Evolutionary conservation across 2,888 invertebrate species (phyloP).

Genomic region (Ischnus inquisitorius): DNA sequence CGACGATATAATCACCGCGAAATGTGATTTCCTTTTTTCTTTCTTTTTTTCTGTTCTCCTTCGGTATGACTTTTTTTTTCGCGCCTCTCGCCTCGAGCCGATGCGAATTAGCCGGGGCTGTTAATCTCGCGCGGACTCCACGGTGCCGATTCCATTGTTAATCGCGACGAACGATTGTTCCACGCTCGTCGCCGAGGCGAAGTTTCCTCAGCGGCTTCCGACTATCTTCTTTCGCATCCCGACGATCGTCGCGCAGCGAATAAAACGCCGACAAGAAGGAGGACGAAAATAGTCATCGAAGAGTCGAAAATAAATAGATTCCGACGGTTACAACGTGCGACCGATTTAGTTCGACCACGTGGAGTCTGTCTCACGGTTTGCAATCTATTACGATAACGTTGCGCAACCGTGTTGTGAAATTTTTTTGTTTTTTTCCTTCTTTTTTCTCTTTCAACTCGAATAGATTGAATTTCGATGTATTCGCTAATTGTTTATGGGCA

Average conservation of each 20-base stretch:
- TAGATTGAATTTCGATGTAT: too few relatives aligned
- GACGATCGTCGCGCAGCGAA: too few relatives aligned
- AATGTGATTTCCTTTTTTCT: slow-evolving; percentile 71
- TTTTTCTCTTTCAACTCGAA: too few relatives aligned
- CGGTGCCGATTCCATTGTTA: slow-evolving; percentile 68
- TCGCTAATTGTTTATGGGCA: slow-evolving; percentile 46
- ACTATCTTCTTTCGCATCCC: slow-evolving; percentile 1
- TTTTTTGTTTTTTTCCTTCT: too few relatives aligned
- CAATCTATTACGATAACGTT: background rate
- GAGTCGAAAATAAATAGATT: slow-evolving; percentile 59
- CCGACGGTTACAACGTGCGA: slow-evolving; percentile 13
- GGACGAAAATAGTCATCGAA: slow-evolving; percentile 51
- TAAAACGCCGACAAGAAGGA: background rate
- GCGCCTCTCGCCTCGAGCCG: slow-evolving; percentile 35
- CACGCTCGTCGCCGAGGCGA: slow-evolving; percentile 66
- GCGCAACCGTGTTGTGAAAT: too few relatives aligned
- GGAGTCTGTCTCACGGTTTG: background rate
- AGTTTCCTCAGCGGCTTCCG: background rate
- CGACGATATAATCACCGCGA: slow-evolving; percentile 77
- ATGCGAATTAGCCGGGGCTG: slow-evolving; percentile 15
- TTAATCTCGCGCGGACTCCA: slow-evolving; percentile 27
- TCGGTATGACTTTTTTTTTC: slow-evolving; percentile 64
- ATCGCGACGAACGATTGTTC: slow-evolving; percentile 69
- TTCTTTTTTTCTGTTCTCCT: background rate
- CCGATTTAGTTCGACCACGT: background rate